Evolutionary conservation across 2,888 invertebrate genomes (phyloP).

Genomic region (Ariolimax columbianus): DNA sequence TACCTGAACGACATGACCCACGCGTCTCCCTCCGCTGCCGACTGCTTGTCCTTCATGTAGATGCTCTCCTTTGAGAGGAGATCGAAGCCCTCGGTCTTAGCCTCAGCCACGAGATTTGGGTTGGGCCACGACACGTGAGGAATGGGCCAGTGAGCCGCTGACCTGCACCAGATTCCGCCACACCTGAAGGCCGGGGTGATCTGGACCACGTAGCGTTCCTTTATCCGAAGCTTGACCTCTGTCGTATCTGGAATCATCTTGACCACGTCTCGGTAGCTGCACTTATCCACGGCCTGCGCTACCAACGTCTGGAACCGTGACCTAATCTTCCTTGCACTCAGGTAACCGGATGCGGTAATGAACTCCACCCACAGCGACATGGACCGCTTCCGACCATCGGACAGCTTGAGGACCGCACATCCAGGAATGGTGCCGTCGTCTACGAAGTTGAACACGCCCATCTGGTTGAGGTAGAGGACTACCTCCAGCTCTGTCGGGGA

Average conservation of each 20-base stretch:
- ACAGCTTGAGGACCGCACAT: constrained; percentile 95
- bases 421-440: constrained; percentile 89
- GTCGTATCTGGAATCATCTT: constrained; percentile 96
- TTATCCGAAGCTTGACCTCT: constrained; percentile 92
- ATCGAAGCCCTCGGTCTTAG: constrained; percentile 96
- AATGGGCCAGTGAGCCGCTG: constrained; percentile 95
- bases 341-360: constrained; percentile 95
- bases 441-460: constrained; percentile 98
- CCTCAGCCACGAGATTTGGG: constrained; percentile 92
- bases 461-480: constrained; percentile 95
- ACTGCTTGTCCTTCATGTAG: constrained; percentile 80
- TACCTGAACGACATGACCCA: constrained; percentile 94
- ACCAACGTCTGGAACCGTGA: constrained; percentile 87
- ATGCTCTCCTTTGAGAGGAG: constrained; percentile 89
- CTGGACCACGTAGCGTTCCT: constrained; percentile 93
- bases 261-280: constrained; percentile 91
- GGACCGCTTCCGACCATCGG: constrained; percentile 95
- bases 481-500: constrained; percentile 96
- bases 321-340: constrained; percentile 94
- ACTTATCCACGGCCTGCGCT: constrained; percentile 68
- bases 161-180: constrained; percentile 94
- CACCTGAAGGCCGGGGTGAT: constrained; percentile 97
- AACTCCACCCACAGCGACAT: constrained; percentile 99
- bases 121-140: constrained; percentile 95
- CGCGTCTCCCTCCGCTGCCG: constrained; percentile 93